Evolutionary conservation across 2,888 invertebrate species (phyloP), one percentile per base, ranked within the genome.

Genomic region (Pseudeuparius sepicola): DNA sequence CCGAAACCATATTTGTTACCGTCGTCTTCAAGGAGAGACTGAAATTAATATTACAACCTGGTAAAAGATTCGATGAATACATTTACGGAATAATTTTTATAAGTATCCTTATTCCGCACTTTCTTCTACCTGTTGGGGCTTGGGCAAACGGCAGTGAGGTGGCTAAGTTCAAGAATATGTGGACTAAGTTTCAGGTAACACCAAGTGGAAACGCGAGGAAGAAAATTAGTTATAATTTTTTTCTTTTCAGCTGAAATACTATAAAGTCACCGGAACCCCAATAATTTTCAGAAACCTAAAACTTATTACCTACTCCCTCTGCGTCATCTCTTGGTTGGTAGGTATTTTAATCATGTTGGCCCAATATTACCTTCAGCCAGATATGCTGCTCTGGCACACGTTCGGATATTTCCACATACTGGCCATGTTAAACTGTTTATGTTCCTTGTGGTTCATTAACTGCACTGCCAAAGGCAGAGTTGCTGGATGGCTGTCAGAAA

Each of bases 101-200:
- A 37, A 79, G 79, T 47, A 71, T 80, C 44, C 63, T 81, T 20
- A 72, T 78, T 4, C 79, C 80, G 1, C 78, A 81, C 54, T 80
- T 79, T 47, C 56, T 80, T 4, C 52, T 80, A 33, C 80, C 80
- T 0, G 54, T 72, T 9, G 77, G 77, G 1, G 77, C 79, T 1
- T 81, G 80, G 80, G 66, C 78, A 0, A 78, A 78, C 50, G 80
- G 78, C 1, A 58, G 60, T 0, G 73, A 81, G 57, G 80, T 80
- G 15, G 80, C 80, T 1, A 75, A 75, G 46, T 81, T 79, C 47
- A 81, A 80, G 58, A 78, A 81, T 49, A 80, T 81, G 80, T 81
- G 80, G 80, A 79, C 80, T 0, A 73, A 73, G 55, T 80, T 79
- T 59, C 80, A 80, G 65, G 73, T 78, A 52, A 39, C 18, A 13